Base-by-base conservation (phyloP, 2,888 invertebrate genomes). In the Uropetala carovei region DNA sequence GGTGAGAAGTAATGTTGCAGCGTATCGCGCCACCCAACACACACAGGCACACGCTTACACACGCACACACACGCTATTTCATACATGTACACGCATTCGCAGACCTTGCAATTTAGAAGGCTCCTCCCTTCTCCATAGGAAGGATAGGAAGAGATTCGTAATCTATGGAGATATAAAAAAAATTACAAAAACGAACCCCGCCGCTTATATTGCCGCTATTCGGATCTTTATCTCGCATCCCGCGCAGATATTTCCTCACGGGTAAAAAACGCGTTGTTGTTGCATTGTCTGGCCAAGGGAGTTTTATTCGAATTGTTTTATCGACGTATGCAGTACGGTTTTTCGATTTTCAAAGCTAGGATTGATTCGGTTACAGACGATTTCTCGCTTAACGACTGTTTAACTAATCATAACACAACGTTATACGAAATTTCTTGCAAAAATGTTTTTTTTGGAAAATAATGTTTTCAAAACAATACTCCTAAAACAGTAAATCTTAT, bases 101-200 rank as follows among this genome's bases (percentile, higher is more conserved):
- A 75, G 27, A 75, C 75, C 75, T 75, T 75, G 75, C 75, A 13
- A 22, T 75, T 22, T 75, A 75, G 27, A 75, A 75, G 75, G 75
- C 75, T 22, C 27, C 22, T 75, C 75, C 75, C 75, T 75, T 27
- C 22, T 75, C 22, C 27, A 14, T 43, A 43, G 43, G 43, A 43
- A 43, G 43, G 3, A 43, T 43, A 43, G 43, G 43, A 43, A 43
- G 75, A 75, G 75, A 75, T 75, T 75, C 75, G 22, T 75, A 22
- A 75, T 75, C 75, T 75, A 27, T 27, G 3, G 27, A 27, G 75
- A 75, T 75, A 75, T 27, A 27, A 27, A 27, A 75, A 75, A 68
- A 75, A 75, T 13, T 75, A 18, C 43, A 43, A 5, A 43, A 43
- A 43, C 43, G 43, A 43, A 43, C 43, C 43, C 7, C 9, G 75